A percentile compares a stretch with the other conserved stretches of the same genome.
These are phyloP conservation scores for Nestor notabilis DNA, from an alignment of 2,113 vertebrate genomes.

Conservation along the genomic window DNA sequence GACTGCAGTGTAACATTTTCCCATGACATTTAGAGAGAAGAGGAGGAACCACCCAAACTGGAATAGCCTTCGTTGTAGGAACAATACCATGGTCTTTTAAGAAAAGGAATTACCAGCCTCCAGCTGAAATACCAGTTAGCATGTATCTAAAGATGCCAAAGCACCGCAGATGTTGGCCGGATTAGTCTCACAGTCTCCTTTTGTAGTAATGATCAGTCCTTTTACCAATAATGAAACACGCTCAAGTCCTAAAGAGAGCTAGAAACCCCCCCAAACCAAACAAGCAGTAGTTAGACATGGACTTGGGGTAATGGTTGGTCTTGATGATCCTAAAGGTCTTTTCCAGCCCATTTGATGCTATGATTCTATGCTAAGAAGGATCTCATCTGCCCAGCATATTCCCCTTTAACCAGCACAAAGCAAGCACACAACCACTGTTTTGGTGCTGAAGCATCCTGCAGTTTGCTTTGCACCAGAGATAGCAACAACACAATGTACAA, in stretches of 20 bases:
- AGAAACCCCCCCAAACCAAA: not conserved
- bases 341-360: not conserved
- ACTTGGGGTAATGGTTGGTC: not conserved
- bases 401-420: not conserved
- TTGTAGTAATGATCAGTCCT: not conserved
- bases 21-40: not conserved
- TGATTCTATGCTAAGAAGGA: not conserved
- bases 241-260: not conserved
- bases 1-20: not conserved
- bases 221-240: not conserved
- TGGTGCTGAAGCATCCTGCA: rapidly evolving
- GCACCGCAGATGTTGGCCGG: not conserved
- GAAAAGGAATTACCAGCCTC: not conserved
- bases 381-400: not conserved
- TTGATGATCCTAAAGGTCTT: not conserved
- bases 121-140: not conserved
- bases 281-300: not conserved
- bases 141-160: not conserved
- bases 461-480: not conserved
- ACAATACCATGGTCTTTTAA: not conserved
- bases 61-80: not conserved
- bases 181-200: not conserved
- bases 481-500: not conserved
- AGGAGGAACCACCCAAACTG: not conserved
- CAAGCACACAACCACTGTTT: not conserved